These are phyloP conservation scores for Pyrrhura leucotis DNA, from an alignment of 2,797 vertebrate species.

Conservation along the genomic window DNA sequence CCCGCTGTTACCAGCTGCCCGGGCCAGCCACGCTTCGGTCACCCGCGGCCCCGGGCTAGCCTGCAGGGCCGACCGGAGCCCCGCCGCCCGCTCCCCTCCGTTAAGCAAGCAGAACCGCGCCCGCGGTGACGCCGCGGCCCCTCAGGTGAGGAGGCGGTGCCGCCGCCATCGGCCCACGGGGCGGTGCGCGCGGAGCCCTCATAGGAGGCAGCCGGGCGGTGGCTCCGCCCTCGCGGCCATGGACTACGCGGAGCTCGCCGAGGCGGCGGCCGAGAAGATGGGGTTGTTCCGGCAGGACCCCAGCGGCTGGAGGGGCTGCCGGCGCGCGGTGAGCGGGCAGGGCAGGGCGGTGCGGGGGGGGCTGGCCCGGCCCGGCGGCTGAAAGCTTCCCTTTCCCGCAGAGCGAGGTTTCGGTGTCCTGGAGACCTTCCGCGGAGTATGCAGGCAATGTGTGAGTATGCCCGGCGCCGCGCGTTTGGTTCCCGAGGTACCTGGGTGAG, in stretches of 20 bases:
- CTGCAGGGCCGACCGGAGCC: rapidly evolving
- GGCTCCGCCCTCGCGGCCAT: conserved; percentile 7
- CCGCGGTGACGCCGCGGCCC: neutral
- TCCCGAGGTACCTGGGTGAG: rapidly evolving
- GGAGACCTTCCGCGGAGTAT: conserved; percentile 91
- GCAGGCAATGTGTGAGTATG: conserved; percentile 89
- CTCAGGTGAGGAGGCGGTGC: conserved; percentile 28
- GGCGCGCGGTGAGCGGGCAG: conserved; percentile 68
- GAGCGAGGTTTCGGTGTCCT: conserved; percentile 88
- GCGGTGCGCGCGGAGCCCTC: neutral
- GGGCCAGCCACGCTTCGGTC: no score
- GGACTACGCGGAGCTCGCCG: conserved; percentile 75
- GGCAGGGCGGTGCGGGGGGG: neutral
- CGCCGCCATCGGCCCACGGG: neutral
- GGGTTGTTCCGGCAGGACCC: conserved; percentile 81
- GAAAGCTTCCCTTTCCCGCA: conserved; percentile 64
- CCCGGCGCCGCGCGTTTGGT: neutral
- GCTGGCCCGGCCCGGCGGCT: neutral
- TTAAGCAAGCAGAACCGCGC: neutral
- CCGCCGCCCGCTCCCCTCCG: neutral
- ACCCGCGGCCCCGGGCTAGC: neutral
- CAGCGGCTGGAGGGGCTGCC: conserved; percentile 86
- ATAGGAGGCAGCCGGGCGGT: neutral
- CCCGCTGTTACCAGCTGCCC: no score
- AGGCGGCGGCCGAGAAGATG: conserved; percentile 79